Evolutionary conservation across 2,113 vertebrate species (phyloP), one percentile per base, ranked within the genome.

Genomic region (Cheirogaleus medius): DNA sequence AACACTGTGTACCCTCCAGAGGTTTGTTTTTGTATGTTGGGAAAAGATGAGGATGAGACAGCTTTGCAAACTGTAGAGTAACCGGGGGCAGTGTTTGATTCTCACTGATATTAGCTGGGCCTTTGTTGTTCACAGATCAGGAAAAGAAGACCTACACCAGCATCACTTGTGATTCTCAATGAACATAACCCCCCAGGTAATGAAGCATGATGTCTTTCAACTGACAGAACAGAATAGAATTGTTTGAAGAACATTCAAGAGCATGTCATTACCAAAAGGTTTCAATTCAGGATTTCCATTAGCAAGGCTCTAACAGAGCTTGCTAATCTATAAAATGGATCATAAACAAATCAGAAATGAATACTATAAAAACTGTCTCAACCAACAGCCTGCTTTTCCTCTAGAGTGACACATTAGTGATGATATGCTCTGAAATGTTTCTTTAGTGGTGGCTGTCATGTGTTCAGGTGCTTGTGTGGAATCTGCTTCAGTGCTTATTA

Each of bases 81-180:
- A 90, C 9, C 87, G 14, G 27, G 54, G 47, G 37, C 17, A 54
- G 25, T 8, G 47, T 71, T 10, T 42, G 5, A 91, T 23, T 73
- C 42, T 97, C 89, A 39, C 52, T 98, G 90, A 93, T 11, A 91
- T 37, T 85, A 23, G 7, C 94, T 95, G 92, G 82, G 18, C 68
- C 95, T 98, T 0, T 98, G 39, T 96, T 74, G 85, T 94, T 97
- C 86, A 96, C 98, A 99, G 99, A 99, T 99, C 97, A 99, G 99
- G 96, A 99, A 99, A 98, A 99, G 99, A 98, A 98, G 99, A 98
- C 99, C 99, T 0, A 99, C 99, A 1, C 99, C 99, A 92, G 99
- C 99, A 47, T 99, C 99, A 0, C 99, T 99, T 27, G 99, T 99
- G 98, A 99, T 99, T 98, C 99, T 99, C 98, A 99, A 99, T 87